Evolutionary conservation across 2,888 invertebrate genomes (phyloP).

Genomic region (Scrobipalpa atriplicella): DNA sequence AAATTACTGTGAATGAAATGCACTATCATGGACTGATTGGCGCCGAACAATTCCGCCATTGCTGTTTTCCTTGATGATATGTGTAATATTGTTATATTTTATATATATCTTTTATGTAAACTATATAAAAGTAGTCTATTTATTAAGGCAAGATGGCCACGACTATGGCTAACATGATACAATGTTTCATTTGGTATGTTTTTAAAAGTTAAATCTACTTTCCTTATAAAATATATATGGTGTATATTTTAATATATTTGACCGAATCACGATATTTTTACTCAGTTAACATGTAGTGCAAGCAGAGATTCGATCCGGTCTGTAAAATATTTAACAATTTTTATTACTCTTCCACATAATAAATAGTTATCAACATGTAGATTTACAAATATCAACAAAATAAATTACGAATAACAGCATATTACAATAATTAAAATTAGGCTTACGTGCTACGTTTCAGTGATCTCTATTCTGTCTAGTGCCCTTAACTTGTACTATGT

Average conservation of each 20-base stretch:
- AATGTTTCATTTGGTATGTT: conserved; percentile 64
- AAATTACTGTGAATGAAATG: conserved; percentile 76
- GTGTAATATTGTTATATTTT: conserved; percentile 50
- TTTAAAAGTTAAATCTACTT: conserved; percentile 67
- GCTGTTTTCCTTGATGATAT: conserved; percentile 57
- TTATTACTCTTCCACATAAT: conserved; percentile 76
- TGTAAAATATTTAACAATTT: conserved; percentile 79
- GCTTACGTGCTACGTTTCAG: conserved; percentile 64
- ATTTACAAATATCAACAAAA: conserved; percentile 83
- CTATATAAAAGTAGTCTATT: conserved; percentile 49
- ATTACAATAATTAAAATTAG: conserved; percentile 74
- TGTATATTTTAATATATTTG: conserved; percentile 74
- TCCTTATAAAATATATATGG: conserved; percentile 48
- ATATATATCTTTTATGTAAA: conserved; percentile 43
- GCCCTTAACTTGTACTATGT: conserved; percentile 76
- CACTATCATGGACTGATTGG: conserved; percentile 70
- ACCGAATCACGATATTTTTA: conserved; percentile 61
- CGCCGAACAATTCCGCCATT: conserved; percentile 24
- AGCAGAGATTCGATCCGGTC: conserved; percentile 65
- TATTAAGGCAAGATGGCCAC: conserved; percentile 79
- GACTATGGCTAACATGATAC: conserved; percentile 69
- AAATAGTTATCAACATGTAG: conserved; percentile 83
- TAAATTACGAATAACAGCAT: conserved; percentile 83
- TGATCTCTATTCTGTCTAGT: conserved; percentile 66
- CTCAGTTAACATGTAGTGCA: conserved; percentile 48